These are phyloP conservation scores for Sceloporus tristichus DNA, from an alignment of 2,113 vertebrate genomes.

Conservation along the genomic window DNA sequence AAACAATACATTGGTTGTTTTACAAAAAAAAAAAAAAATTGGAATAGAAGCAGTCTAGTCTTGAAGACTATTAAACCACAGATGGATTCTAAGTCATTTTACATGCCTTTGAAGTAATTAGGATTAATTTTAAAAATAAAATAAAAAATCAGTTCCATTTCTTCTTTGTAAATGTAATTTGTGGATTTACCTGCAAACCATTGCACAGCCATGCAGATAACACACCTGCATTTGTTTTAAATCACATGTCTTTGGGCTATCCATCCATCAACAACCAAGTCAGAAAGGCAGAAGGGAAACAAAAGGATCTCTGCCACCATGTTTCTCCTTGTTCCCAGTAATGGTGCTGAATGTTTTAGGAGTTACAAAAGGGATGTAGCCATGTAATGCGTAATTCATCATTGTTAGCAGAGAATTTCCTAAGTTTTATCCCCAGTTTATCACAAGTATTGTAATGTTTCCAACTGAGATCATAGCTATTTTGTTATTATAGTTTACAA, in stretches of 20 bases:
- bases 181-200: not conserved
- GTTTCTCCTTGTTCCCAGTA: not conserved
- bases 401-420: not conserved
- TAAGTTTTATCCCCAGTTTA: not conserved
- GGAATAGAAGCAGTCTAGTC: not conserved
- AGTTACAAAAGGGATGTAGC: not conserved
- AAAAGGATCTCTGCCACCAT: not conserved
- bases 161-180: conserved; percentile 1
- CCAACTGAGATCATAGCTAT: not conserved
- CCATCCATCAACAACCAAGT: not conserved
- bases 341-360: not conserved
- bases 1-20: not conserved
- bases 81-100: not conserved
- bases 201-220: not conserved
- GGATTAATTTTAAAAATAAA: not conserved
- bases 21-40: not conserved
- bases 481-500: not conserved
- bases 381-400: not conserved
- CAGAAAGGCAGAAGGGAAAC: not conserved
- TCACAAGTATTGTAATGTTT: not conserved
- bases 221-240: not conserved
- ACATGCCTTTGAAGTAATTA: not conserved
- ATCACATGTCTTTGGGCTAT: not conserved
- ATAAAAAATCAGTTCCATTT: not conserved
- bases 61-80: not conserved